Evolutionary conservation across 2,113 vertebrate genomes (phyloP), one percentile per base, ranked within the genome.

Genomic region (Tachuris rubrigastra): DNA sequence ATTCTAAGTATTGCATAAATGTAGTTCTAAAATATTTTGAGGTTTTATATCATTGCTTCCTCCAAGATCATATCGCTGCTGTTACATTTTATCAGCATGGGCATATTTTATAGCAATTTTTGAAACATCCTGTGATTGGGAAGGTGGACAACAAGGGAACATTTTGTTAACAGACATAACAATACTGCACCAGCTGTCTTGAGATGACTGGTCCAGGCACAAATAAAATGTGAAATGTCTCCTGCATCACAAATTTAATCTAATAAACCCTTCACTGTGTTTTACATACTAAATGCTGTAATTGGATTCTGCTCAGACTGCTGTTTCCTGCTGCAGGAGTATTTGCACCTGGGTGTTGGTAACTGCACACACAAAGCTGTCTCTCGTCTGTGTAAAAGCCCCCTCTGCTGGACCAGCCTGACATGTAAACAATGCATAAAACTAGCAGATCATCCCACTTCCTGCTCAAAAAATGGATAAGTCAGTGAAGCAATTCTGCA

Each of bases 401-500:
- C 87, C 94, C 84, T 93, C 94, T 95, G 86, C 76, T 74, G 93
- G 92, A 8, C 33, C 59, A 46, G 42, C 53, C 62, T 16, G 47
- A 28, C 23, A 4, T 0, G 24, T 49, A n/a, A 83, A 41, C 42
- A 10, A 0, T 0, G 5, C 30, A 2, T 2, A 1, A 17, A 50
- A 6, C 30, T n/a, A 1, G 10, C 7, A 0, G 4, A 18, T 7
- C 13, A 12, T 5, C 10, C 18, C 6, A 2, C 5, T 7, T 19
- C 16, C 18, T 13, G 42, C 52, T 16, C 0, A 1, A 6, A 85
- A 46, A 46, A 49, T 0, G 10, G 23, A 6, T 9, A 1, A 8
- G 13, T 5, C 3, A 0, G 39, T 21, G 9, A 30, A 66, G 20
- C 30, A 19, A 8, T 35, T 39, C 35, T 30, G 35, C 28, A 2